A percentile compares a stretch with the other conserved stretches of the same genome.
Evolutionary conservation across 2,113 vertebrate genomes (phyloP).

Genomic region (Antechinus flavipes): DNA sequence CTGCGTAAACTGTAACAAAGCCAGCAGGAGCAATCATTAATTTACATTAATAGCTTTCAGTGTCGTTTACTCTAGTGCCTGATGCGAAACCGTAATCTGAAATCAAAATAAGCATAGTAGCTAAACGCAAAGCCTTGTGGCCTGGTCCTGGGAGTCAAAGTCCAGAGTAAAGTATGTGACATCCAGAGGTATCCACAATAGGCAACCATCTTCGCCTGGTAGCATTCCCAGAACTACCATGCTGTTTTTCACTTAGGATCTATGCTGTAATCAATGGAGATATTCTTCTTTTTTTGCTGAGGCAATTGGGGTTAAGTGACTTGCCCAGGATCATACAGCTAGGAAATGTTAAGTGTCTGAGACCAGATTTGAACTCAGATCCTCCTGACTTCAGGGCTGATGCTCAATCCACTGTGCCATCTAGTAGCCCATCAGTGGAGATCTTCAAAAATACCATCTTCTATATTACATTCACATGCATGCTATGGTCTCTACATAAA

Average conservation of each 20-base stretch:
- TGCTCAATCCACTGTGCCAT: too few relatives aligned
- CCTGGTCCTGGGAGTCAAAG: not conserved
- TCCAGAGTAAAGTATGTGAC: not conserved
- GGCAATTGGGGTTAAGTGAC: too few relatives aligned
- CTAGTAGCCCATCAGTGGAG: not conserved
- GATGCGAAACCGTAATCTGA: conserved; percentile 59
- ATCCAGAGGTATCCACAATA: not conserved
- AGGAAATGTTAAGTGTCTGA: too few relatives aligned
- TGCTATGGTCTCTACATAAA: not conserved
- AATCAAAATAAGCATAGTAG: conserved; percentile 56
- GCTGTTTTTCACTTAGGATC: not conserved
- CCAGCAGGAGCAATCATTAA: conserved; percentile 82
- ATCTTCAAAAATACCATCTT: not conserved
- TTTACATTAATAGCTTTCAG: conserved; percentile 82
- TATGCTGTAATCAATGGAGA: not conserved
- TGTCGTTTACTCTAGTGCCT: conserved; percentile 54
- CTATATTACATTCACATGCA: conserved; percentile 17
- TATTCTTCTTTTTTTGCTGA: not conserved
- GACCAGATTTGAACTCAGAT: too few relatives aligned
- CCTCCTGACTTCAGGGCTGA: too few relatives aligned
- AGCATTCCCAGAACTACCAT: conserved; percentile 34
- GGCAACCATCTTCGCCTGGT: conserved; percentile 31
- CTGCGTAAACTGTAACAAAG: conserved; percentile 79
- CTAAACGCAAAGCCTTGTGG: not conserved
- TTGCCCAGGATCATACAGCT: too few relatives aligned